Base-by-base conservation (phyloP, 2,797 vertebrate genomes). In the Arrhamphus sclerolepis region DNA sequence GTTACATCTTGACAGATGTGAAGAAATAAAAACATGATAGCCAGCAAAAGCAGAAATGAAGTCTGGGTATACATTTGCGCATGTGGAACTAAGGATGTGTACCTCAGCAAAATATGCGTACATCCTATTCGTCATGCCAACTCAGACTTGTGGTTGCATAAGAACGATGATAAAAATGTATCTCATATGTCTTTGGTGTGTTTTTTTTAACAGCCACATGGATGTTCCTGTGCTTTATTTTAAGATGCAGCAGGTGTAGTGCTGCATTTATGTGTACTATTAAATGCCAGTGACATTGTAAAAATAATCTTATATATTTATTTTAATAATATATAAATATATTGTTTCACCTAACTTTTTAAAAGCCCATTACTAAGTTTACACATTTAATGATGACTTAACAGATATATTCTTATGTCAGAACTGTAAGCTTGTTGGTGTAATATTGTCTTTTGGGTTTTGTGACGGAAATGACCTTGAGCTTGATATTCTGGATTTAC, bases 1-100 rank as follows among this genome's bases (percentile, higher is more conserved):
- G 64, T 71, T 67, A 28, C 21, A 47, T 4, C 28, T 17, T 1
- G 34, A 68, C 40, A 66, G 46, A 80, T 43, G 24, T 29, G 20
- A 49, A 13, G 16, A 62, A 18, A 22, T 24, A 51, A 56, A 52
- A 16, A 21, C 39, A 46, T 26, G 48, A 50, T 28, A 3, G 11
- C 10, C 16, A 22, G n/a, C 18, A 29, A 65, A n/a, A 55, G 40
- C 16, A 10, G 65, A 68, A 75, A 56, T 48, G 34, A 38, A 70
- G 62, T 11, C 7, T 2, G 16, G 24, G 8, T 18, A 7, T 51
- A 17, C 13, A 13, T 8, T 1, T 16, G 34, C 34, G 14, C 3
- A 41, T 46, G 11, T 56, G 34, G 14, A 14, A 51, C 44, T 28
- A 26, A 28, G 24, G 16, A 7, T 49, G 7, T 42, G n/a, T 47